Percentiles rank a stretch among this genome's conserved stretches.
These are phyloP conservation scores for Polypedilum vanderplanki DNA, from an alignment of 1,140 invertebrate genomes.

Conservation along the genomic window DNA sequence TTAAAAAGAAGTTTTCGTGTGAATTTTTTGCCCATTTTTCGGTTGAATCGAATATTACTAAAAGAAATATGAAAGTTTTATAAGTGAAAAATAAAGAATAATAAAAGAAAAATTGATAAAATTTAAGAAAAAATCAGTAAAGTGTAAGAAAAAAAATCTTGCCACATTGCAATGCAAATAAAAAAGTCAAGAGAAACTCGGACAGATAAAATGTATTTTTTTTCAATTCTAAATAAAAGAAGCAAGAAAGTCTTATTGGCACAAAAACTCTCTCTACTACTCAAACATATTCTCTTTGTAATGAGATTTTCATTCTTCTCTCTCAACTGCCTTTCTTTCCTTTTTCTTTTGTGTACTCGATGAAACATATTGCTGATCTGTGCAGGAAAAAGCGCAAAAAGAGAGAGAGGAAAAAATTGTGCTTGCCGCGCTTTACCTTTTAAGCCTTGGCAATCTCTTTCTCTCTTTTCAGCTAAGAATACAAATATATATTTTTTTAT, in stretches of 20 bases:
- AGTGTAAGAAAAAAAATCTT: background rate
- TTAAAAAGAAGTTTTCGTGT: background rate
- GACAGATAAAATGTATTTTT: background rate
- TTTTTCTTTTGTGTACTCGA: background rate
- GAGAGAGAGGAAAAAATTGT: background rate
- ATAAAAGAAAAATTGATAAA: no score
- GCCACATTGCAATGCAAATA: no score
- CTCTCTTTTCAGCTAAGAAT: background rate
- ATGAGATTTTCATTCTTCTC: background rate
- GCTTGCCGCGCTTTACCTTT: background rate
- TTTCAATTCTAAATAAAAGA: no score
- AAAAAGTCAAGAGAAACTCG: background rate
- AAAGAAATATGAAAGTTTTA: background rate
- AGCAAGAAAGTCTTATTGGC: no score
- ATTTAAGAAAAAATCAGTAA: no score
- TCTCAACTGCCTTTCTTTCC: background rate
- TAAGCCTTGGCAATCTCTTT: background rate
- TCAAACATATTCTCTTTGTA: conserved; percentile 12
- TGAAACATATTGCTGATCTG: conserved; percentile 13
- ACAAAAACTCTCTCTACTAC: background rate
- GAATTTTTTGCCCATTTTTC: background rate
- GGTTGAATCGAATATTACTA: background rate
- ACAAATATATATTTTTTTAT: no score
- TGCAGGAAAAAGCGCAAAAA: background rate
- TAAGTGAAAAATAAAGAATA: background rate